Evolutionary conservation across 2,888 invertebrate genomes (phyloP), one percentile per base, ranked within the genome.

Genomic region (Apamea sordens): DNA sequence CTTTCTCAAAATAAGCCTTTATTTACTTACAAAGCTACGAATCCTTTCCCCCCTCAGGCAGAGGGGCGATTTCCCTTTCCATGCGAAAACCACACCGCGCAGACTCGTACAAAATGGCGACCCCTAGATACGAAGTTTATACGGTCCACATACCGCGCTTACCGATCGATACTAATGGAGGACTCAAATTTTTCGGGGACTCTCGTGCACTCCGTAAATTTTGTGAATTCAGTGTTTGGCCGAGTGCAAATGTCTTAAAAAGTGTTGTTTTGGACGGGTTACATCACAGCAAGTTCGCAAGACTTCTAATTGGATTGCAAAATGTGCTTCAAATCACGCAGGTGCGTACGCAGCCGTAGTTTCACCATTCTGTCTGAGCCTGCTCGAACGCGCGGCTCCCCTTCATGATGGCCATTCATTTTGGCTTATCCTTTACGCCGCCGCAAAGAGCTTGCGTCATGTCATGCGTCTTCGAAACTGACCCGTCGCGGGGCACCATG

Each of bases 311-410:
- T 94, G 93, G 94, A 94, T 94, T 94, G 93, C 94, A 95, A 95
- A 94, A 97, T 97, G 96, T 95, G 93, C 95, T 94, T 95, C 96
- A 96, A 96, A 97, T 96, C 98, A 98, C 98, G 98, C 98, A 99
- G 98, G 98, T 98, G 98, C 98, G 98, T 98, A 99, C 98, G 99
- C 99, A 99, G 98, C 97, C 98, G 98, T 98, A 98, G 98, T 98
- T 98, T 97, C 97, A 97, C 97, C 97, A 97, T 98, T 97, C 98
- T 97, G 97, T 98, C 98, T 98, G 98, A 98, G 98, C 98, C 98
- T 98, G 98, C 98, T 98, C 98, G 97, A 97, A 97, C 97, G 97
- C 97, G 97, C 97, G 96, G 94, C 94, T 92, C 93, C 95, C 96
- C 94, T 95, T 94, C 96, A 96, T 97, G 95, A 95, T 96, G 96